Evolutionary conservation across 1,140 invertebrate species (phyloP).

Genomic region (Berghia stephanieae): DNA sequence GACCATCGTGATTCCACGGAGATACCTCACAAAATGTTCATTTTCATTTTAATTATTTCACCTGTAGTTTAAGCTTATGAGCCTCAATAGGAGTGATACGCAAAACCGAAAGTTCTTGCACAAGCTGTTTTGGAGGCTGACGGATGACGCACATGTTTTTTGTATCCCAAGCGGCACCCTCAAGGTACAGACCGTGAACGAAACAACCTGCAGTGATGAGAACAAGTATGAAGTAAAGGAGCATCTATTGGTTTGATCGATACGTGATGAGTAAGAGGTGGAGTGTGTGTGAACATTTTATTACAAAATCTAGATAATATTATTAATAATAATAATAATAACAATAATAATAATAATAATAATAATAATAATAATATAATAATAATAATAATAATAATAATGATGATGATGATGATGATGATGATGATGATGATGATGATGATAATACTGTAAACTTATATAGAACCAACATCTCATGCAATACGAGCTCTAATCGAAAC

Average conservation of each 20-base stretch:
- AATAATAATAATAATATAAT: too few species aligned
- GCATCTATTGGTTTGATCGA: too few species aligned
- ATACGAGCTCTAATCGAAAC: too few species aligned
- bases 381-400: too few species aligned
- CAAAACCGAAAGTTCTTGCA: slow-evolving; percentile 82
- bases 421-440: slow-evolving; percentile 2
- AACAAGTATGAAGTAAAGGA: not conserved
- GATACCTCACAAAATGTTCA: not conserved
- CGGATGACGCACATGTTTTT: slow-evolving; percentile 74
- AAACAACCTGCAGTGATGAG: slow-evolving; percentile 34
- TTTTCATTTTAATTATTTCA: slow-evolving; percentile 50
- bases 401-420: slow-evolving; percentile 53
- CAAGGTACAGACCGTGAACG: slow-evolving; percentile 50
- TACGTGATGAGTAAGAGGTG: too few species aligned
- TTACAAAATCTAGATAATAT: too few species aligned
- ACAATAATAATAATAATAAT: too few species aligned
- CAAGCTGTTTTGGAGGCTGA: slow-evolving; percentile 80
- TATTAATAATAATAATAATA: too few species aligned
- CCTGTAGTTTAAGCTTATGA: slow-evolving; percentile 80
- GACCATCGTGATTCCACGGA: not conserved
- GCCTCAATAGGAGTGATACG: slow-evolving; percentile 82
- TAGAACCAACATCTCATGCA: too few species aligned
- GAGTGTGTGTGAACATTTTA: too few species aligned
- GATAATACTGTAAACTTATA: too few species aligned
- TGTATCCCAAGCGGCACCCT: slow-evolving; percentile 76